phyloP scores from a whole-genome alignment of 1,140 invertebrate genomes.

The Hylaeus volcanicus region DNA sequence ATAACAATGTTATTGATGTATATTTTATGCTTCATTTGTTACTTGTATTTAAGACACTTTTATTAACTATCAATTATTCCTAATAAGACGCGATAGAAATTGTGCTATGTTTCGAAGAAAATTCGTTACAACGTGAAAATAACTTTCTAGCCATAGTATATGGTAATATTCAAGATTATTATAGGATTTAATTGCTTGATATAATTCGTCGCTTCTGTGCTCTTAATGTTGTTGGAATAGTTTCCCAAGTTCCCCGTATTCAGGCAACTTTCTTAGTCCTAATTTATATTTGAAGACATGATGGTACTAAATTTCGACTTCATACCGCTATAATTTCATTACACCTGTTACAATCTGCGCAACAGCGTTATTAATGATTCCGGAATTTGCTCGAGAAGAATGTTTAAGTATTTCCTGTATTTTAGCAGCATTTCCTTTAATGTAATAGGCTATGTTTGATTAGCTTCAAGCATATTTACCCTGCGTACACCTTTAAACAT shows the following conservation, averaged over 20 bases:
- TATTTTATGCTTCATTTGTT: too few species aligned
- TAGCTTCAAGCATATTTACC: too few species aligned
- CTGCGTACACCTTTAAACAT: too few species aligned
- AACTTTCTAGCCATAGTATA: background rate
- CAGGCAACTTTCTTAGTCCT: constrained; percentile 16
- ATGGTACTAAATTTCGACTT: constrained; percentile 28
- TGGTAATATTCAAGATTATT: background rate
- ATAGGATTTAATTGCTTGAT: constrained; percentile 6
- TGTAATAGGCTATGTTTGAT: too few species aligned
- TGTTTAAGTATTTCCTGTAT: background rate
- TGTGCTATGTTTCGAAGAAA: too few species aligned
- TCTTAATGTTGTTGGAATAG: constrained; percentile 19
- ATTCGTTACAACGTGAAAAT: too few species aligned
- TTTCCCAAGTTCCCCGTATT: background rate
- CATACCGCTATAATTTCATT: constrained; percentile 22
- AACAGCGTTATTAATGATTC: constrained; percentile 18
- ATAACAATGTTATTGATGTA: too few species aligned
- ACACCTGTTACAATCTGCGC: background rate
- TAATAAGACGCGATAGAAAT: too few species aligned
- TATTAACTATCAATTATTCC: too few species aligned
- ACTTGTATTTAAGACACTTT: too few species aligned
- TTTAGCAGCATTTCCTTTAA: background rate
- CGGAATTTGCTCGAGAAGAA: constrained; percentile 3
- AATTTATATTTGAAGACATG: constrained; percentile 29
- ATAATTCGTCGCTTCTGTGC: background rate